These are phyloP conservation scores for Philopedon plagiatum DNA, from an alignment of 2,888 invertebrate genomes.

Conservation along the genomic window DNA sequence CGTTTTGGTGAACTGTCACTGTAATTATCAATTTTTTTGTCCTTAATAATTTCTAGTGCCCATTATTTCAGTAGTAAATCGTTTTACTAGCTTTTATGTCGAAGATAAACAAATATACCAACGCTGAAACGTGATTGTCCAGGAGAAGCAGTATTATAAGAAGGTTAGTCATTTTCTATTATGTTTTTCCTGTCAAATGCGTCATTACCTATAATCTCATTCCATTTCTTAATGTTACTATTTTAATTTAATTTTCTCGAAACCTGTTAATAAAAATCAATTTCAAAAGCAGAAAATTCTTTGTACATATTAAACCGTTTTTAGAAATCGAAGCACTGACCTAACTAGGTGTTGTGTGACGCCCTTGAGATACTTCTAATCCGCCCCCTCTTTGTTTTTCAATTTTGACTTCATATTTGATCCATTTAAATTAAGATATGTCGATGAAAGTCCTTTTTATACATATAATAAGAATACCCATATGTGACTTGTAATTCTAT, in stretches of 20 bases:
- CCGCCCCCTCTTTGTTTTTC: conserved; percentile 59
- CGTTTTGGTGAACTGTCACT: conserved; percentile 57
- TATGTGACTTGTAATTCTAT: neutral
- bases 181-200: conserved; percentile 67
- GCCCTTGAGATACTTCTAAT: conserved; percentile 57
- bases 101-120: conserved; percentile 55
- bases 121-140: conserved; percentile 59
- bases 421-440: neutral
- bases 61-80: conserved; percentile 57
- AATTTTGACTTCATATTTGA: conserved; percentile 25
- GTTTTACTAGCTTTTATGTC: conserved; percentile 59
- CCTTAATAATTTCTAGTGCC: conserved; percentile 59
- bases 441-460: neutral
- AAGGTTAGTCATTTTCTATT: conserved; percentile 65
- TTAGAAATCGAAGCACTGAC: conserved; percentile 1
- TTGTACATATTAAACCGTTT: neutral
- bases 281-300: conserved; percentile 6
- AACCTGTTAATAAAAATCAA: conserved; percentile 56
- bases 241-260: conserved; percentile 50
- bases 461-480: neutral
- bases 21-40: conserved; percentile 58
- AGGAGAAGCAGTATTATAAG: conserved; percentile 54
- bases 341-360: conserved; percentile 33
- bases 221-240: conserved; percentile 54
- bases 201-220: conserved; percentile 60